Percentiles rank a stretch among this genome's conserved stretches.
Evolutionary conservation across 2,888 invertebrate species (phyloP).

Genomic region (Cryptus viduatorius): DNA sequence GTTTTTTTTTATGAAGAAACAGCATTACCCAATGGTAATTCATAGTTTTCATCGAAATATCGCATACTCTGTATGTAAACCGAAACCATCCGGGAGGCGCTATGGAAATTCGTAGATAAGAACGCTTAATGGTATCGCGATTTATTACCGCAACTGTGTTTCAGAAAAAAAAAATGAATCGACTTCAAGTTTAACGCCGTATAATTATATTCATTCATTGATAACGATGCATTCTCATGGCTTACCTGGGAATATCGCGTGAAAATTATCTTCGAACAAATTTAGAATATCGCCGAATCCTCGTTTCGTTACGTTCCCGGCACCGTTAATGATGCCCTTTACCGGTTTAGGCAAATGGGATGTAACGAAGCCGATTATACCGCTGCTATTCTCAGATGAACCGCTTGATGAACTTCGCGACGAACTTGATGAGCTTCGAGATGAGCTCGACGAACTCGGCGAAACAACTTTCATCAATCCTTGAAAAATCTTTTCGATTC

Average conservation of each 20-base stretch:
- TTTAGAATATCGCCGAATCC: conserved; percentile 85
- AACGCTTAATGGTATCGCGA: neutral
- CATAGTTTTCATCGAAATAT: neutral
- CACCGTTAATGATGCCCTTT: conserved; percentile 83
- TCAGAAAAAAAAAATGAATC: neutral
- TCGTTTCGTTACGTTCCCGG: conserved; percentile 67
- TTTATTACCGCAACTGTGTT: conserved; percentile 1
- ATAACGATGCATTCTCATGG: neutral
- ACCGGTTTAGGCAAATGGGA: conserved; percentile 42
- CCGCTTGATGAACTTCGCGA: conserved; percentile 26
- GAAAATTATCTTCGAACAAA: conserved; percentile 86
- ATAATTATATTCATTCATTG: neutral
- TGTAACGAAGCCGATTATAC: conserved; percentile 25
- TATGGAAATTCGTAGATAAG: neutral
- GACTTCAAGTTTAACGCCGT: neutral
- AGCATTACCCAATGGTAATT: too few relatives aligned
- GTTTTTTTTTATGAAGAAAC: too few relatives aligned
- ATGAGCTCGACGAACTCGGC: neutral
- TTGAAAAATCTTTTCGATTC: conserved; percentile 66
- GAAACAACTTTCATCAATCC: conserved; percentile 23
- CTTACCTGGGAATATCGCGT: conserved; percentile 87
- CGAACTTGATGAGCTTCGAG: too few relatives aligned
- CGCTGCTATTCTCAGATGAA: conserved; percentile 16
- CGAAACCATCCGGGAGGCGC: too few relatives aligned
- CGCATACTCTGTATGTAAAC: neutral